Percentiles rank a stretch among this genome's conserved stretches.
phyloP scores from a whole-genome alignment of 2,888 invertebrate species.

The Lasioglossum calceatum region DNA sequence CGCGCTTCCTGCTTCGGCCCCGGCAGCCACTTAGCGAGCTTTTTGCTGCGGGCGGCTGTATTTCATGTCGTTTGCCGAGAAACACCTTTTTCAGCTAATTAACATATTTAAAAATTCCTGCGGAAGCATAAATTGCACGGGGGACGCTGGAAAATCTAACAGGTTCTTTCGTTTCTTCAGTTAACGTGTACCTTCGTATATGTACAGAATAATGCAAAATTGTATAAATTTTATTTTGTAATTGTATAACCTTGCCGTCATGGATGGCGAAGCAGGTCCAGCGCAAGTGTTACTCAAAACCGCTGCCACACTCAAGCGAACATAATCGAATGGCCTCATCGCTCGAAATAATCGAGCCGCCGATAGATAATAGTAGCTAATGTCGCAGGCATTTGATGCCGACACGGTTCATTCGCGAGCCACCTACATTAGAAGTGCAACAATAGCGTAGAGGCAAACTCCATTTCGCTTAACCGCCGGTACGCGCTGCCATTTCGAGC shows the following conservation, averaged over 20 bases:
- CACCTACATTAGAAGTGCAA: conserved; percentile 34
- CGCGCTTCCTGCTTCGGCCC: neutral
- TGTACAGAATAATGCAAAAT: neutral
- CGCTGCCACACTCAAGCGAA: conserved; percentile 10
- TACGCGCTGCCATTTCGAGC: neutral
- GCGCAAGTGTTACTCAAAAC: neutral
- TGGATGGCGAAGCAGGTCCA: neutral
- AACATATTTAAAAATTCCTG: neutral
- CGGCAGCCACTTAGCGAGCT: neutral
- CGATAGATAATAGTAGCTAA: conserved; percentile 46
- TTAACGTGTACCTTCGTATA: neutral
- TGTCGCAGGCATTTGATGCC: conserved; percentile 48
- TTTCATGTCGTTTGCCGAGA: neutral
- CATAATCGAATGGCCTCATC: conserved; percentile 20
- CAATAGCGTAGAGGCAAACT: conserved; percentile 34
- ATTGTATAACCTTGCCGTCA: neutral
- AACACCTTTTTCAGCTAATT: neutral
- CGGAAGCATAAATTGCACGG: neutral
- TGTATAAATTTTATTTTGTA: neutral
- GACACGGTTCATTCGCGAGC: conserved; percentile 35
- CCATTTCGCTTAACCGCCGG: neutral
- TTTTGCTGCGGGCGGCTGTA: neutral
- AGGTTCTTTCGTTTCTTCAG: no score
- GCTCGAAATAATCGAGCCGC: conserved; percentile 39
- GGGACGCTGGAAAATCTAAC: neutral